Evolutionary conservation across 2,797 vertebrate genomes (phyloP), one percentile per base, ranked within the genome.

Genomic region (Perdix hodgsoniae): DNA sequence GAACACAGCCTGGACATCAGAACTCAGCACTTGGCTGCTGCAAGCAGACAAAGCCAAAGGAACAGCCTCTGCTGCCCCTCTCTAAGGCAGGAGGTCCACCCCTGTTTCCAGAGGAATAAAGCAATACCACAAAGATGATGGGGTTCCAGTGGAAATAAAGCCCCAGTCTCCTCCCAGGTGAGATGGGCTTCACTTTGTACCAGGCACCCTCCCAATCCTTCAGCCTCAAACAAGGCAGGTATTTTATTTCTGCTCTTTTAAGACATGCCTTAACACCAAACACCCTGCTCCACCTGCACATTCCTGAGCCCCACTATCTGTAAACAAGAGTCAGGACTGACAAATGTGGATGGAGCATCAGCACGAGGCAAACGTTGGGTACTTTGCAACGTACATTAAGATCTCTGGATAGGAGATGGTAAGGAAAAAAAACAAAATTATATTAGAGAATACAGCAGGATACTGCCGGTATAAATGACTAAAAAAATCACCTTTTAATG

Each of bases 401-500:
- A 54, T 59, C 37, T 88, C 24, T 33, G 19, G 18, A 39, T 37
- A 24, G 17, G 23, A 93, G 22, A 77, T 7, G 11, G 29, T 44
- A 73, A 76, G 52, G 42, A 86, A 81, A 78, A 78, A 92, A 92
- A 80, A 42, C 29, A 49, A 94, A 82, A 44, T 13, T 61, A 4
- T 44, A 73, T 64, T 65, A 84, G 10, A 71, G 44, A 84, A 35
- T 74, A 82, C 45, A 91, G 45, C 21, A 76, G n/a, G 26, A 4
- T 37, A 6, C 27, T 56, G 45, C 49, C 69, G 11, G 1, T 11
- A 69, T 10, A 84, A 83, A 50, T 33, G 90, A 54, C 70, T 90
- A 76, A 4, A 90, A 94, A 94, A 91, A 79, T 76, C 74, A 74
- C 40, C 29, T 42, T 83, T 88, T 83, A 86, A 90, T 76, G 67